A percentile compares a stretch with the other conserved stretches of the same genome.
Conservation (phyloP, 2,113 vertebrate species). For the Rhinogobius similis region DNA sequence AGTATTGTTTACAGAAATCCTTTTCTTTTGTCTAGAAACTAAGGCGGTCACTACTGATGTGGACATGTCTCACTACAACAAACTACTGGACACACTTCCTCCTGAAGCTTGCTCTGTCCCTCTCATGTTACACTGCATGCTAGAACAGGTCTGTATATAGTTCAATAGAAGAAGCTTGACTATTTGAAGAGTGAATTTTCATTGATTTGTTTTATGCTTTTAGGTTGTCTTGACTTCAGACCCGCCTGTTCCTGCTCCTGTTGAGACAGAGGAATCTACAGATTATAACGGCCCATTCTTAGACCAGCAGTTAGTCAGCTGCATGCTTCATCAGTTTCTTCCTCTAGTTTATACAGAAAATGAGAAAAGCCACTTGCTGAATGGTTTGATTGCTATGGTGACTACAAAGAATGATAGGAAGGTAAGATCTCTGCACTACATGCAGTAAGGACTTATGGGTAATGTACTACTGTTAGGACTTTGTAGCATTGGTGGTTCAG, state of each 20-base stretch:
- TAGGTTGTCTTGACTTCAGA: conserved; percentile 84
- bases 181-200: rapidly evolving
- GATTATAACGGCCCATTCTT: conserved; percentile 45
- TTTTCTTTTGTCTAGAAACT: conserved; percentile 22
- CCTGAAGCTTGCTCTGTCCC: conserved; percentile 84
- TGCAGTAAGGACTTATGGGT: not conserved
- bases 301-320: conserved; percentile 70
- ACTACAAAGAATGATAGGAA: conserved; percentile 71
- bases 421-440: conserved; percentile 47
- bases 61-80: conserved; percentile 86
- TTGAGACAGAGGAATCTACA: conserved; percentile 27
- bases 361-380: conserved; percentile 70
- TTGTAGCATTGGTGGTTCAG: conserved; percentile 51
- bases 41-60: conserved; percentile 57
- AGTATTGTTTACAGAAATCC: not conserved
- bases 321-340: conserved; percentile 79
- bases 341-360: conserved; percentile 64
- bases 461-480: rapidly evolving
- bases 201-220: conserved; percentile 4
- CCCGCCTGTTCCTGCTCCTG: conserved; percentile 50
- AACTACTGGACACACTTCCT: conserved; percentile 80
- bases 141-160: conserved; percentile 84
- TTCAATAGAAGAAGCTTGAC: not conserved
- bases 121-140: conserved; percentile 85
- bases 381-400: conserved; percentile 12